Conservation (phyloP, 2,888 invertebrate species). For the Calliphora vomitoria region DNA sequence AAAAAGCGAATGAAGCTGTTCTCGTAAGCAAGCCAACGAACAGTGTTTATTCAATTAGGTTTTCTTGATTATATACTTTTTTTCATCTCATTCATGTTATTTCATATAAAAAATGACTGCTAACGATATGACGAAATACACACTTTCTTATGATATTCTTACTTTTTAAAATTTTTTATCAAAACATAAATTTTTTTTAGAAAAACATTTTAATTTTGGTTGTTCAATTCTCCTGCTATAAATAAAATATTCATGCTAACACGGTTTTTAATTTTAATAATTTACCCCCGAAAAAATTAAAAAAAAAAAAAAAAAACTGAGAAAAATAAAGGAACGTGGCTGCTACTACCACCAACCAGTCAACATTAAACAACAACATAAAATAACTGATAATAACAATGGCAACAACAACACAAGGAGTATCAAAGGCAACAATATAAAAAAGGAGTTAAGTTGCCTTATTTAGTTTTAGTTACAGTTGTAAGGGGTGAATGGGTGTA, state of each 20-base stretch:
- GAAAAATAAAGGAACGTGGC: neutral
- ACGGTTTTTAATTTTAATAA: constrained; percentile 63
- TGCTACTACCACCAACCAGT: constrained; percentile 2
- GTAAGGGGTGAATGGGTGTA: neutral
- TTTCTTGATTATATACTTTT: neutral
- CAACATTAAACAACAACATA: constrained; percentile 1
- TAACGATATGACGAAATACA: neutral
- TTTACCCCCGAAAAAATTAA: constrained; percentile 30
- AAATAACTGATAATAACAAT: constrained; percentile 2
- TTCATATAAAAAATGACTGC: constrained; percentile 1
- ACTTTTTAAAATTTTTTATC: neutral
- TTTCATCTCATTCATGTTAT: neutral
- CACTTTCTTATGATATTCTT: neutral
- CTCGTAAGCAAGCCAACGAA: neutral
- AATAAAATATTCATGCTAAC: constrained; percentile 56
- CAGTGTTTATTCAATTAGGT: constrained; percentile 29
- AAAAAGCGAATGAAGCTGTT: neutral
- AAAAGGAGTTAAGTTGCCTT: neutral
- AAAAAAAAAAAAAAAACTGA: constrained; percentile 2
- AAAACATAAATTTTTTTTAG: neutral
- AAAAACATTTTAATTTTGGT: neutral
- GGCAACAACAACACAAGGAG: constrained; percentile 10
- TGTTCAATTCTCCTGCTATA: neutral
- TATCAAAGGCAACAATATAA: neutral
- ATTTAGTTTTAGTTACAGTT: neutral